Percentiles rank a stretch among this genome's conserved stretches.
These are phyloP conservation scores for Dicyema japonicum DNA, from an alignment of 1,140 invertebrate genomes.

Conservation along the genomic window DNA sequence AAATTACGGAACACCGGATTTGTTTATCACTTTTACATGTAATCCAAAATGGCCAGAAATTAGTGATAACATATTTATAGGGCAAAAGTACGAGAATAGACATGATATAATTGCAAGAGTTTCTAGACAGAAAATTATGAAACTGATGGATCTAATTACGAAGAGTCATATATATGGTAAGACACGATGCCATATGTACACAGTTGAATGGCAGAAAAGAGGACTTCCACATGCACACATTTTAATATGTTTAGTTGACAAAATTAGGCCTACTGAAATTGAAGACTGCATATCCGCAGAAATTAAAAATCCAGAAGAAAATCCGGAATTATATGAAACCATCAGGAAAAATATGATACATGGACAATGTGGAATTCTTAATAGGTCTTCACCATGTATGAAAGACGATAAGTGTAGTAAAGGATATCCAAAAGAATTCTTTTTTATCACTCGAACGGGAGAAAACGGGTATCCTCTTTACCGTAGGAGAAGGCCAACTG, in stretches of 20 bases:
- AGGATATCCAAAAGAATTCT: constrained; percentile 11
- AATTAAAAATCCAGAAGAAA: constrained; percentile 3
- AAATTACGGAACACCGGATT: constrained; percentile 16
- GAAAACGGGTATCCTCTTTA: constrained; percentile 18
- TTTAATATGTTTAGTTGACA: constrained; percentile 12
- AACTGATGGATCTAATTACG: constrained; percentile 17
- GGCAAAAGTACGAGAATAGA: constrained; percentile 10
- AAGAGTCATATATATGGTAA: constrained; percentile 12
- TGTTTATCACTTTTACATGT: constrained; percentile 23
- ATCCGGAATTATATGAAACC: constrained; percentile 5
- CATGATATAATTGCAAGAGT: constrained; percentile 21
- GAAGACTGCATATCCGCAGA: constrained; percentile 5
- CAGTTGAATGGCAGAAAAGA: constrained; percentile 24
- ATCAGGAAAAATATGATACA: constrained; percentile 7
- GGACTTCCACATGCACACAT: constrained; percentile 24
- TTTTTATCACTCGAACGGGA: constrained; percentile 10
- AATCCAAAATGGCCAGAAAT: constrained; percentile 24
- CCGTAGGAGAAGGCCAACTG: constrained; percentile 6
- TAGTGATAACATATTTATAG: constrained; percentile 7
- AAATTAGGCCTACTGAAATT: constrained; percentile 5
- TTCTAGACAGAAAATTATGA: constrained; percentile 21
- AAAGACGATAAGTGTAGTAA: constrained; percentile 18
- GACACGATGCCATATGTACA: constrained; percentile 12
- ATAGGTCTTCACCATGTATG: constrained; percentile 8
- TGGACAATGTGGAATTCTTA: constrained; percentile 6